Evolutionary conservation across 1,140 invertebrate species (phyloP), one percentile per base, ranked within the genome.

Genomic region (Pseudomyrmex pallidus): DNA sequence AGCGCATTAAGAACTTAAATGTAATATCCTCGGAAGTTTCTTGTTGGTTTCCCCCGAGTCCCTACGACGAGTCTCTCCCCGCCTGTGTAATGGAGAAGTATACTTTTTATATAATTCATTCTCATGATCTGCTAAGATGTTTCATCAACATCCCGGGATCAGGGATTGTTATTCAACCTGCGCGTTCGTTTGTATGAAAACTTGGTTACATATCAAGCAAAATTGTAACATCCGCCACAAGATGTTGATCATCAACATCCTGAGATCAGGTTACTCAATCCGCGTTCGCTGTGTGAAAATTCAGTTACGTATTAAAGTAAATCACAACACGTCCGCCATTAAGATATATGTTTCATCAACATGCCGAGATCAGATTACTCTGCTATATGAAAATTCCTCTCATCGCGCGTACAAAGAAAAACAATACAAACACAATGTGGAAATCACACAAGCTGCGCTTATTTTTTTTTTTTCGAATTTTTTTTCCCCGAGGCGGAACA

Each of bases 21-120:
- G 66, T 72, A 70, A 80, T 72, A 80, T 80, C 66, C 46, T 44
- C 7, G 44, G 20, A 70, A 80, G 54, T 80, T 80, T 70, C 66
- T 48, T n/a, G 52, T 78, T 70, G 59, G 52, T 59, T 59, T 70
- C 48, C 76, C 15, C 54, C 44, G 20, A 35, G 66, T 72, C 70
- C 12, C 54, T n/a, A n/a, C n/a, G 48, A 44, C 48, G 10, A 25
- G 25, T 52, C 35, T 64, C 61, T 56, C 20, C 62, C 20, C 62
- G 64, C 54, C 5, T 7, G 35, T 59, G 44, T 70, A 80, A 80
- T 80, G 76, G 76, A 70, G 64, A 80, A 70, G 64, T 70, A 80
- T 59, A 80, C 44, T 80, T 52, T 80, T 80, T 80, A 80, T 80
- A 70, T 70, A 78, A 68, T 80, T 80, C 66, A 70, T 78, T 57